Percentiles rank a stretch among this genome's conserved stretches.
Conservation (phyloP, 2,113 vertebrate species). For the Poecile atricapillus region DNA sequence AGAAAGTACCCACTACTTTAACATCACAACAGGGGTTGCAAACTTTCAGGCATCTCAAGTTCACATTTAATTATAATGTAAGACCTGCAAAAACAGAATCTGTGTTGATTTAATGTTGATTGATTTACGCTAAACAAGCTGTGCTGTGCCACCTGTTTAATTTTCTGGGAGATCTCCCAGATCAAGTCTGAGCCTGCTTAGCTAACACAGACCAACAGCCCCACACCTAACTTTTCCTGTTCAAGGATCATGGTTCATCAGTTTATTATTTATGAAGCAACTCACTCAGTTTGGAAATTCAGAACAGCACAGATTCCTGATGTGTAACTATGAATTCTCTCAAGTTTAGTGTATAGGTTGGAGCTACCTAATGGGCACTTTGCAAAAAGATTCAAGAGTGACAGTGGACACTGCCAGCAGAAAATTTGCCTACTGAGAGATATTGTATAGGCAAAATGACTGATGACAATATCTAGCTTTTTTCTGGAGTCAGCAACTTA, state of each 20-base stretch:
- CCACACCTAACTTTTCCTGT: neutral
- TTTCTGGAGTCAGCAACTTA: constrained; percentile 32
- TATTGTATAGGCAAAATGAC: constrained; percentile 2
- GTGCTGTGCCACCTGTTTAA: neutral
- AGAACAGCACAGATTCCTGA: neutral
- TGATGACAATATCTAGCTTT: constrained; percentile 22
- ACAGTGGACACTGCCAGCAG: neutral
- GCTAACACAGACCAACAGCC: neutral
- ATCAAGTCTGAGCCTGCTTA: neutral
- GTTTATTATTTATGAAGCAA: neutral
- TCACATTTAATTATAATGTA: neutral
- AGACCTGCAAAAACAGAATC: neutral
- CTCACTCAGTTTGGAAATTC: neutral
- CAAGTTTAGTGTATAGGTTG: neutral
- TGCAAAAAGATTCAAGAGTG: neutral
- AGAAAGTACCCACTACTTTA: neutral
- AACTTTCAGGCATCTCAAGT: neutral
- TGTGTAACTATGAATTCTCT: neutral
- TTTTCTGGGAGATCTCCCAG: neutral
- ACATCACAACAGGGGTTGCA: neutral
- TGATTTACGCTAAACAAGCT: neutral
- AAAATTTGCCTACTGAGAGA: constrained; percentile 9
- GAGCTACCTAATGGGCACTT: neutral
- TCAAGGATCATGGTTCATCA: neutral
- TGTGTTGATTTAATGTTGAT: neutral